phyloP scores from a whole-genome alignment of 1,140 invertebrate species.

The Zaprionus africanus region DNA sequence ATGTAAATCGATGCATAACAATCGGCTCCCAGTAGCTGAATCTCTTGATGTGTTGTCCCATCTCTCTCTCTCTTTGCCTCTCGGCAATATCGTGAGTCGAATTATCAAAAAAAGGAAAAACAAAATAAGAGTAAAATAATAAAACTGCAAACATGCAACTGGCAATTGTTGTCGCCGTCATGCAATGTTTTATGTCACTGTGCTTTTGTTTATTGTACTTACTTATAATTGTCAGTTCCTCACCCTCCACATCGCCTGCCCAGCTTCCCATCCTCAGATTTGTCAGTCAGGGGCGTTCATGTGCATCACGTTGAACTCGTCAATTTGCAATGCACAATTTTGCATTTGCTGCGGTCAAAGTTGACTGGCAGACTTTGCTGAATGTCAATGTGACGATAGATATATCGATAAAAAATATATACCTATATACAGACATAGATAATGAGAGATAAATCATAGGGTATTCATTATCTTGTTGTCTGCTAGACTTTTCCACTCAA shows the following conservation, averaged over 20 bases:
- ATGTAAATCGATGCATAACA: slow-evolving; percentile 71
- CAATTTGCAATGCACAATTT: slow-evolving; percentile 46
- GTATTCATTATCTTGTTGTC: slow-evolving; percentile 27
- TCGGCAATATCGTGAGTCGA: slow-evolving; percentile 29
- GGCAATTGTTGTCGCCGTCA: slow-evolving; percentile 49
- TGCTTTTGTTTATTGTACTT: slow-evolving; percentile 44
- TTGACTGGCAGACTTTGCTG: slow-evolving; percentile 66
- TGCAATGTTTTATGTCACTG: slow-evolving; percentile 64
- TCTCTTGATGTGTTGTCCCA: neutral
- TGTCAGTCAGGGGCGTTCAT: slow-evolving; percentile 75
- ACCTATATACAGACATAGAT: neutral
- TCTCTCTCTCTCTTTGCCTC: slow-evolving; percentile 7
- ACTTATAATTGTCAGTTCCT: slow-evolving; percentile 63
- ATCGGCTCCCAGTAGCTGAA: slow-evolving; percentile 56
- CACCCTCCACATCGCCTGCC: slow-evolving; percentile 9
- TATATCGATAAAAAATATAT: neutral
- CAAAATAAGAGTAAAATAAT: slow-evolving; percentile 26
- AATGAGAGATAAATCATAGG: slow-evolving; percentile 1
- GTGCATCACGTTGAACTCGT: slow-evolving; percentile 51
- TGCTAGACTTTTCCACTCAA: slow-evolving; percentile 60
- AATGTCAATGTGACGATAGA: slow-evolving; percentile 56
- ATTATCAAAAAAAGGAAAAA: slow-evolving; percentile 42
- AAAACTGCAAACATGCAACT: slow-evolving; percentile 71
- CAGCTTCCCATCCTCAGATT: slow-evolving; percentile 24
- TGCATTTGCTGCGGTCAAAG: slow-evolving; percentile 70